A percentile compares a stretch with the other conserved stretches of the same genome.
Conservation (phyloP, 1,140 invertebrate species). For the Drosophila punjabiensis region DNA sequence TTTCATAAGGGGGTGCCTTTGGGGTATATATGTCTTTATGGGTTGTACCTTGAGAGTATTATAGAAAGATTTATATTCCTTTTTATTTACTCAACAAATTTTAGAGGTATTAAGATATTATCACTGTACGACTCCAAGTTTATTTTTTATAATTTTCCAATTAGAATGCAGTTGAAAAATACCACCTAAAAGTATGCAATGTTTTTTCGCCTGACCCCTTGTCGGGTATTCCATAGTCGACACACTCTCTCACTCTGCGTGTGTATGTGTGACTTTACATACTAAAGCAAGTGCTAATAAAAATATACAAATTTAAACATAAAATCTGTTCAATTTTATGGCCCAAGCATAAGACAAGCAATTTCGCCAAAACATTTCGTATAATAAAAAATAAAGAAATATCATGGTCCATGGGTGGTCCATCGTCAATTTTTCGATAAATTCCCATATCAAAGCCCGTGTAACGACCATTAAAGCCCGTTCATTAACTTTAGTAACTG, state of each 20-base stretch:
- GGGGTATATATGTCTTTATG: neutral
- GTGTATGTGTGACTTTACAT: constrained; percentile 63
- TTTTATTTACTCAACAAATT: no score
- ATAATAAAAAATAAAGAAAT: constrained; percentile 1
- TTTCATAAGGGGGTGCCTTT: neutral
- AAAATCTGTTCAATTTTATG: constrained; percentile 78
- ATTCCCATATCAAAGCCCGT: constrained; percentile 16
- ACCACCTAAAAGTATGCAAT: neutral
- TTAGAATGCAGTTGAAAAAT: neutral
- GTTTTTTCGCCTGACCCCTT: neutral
- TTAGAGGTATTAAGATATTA: no score
- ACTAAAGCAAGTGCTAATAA: constrained; percentile 75
- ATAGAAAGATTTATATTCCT: neutral
- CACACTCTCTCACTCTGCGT: neutral
- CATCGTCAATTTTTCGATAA: neutral
- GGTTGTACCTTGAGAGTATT: neutral
- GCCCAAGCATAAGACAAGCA: constrained; percentile 34
- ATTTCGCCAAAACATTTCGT: constrained; percentile 20
- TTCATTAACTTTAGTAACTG: constrained; percentile 37
- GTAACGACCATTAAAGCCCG: constrained; percentile 32
- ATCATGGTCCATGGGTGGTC: constrained; percentile 19
- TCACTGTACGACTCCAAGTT: neutral
- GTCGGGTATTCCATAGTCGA: neutral
- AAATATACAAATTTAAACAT: constrained; percentile 80
- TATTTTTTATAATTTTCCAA: neutral